Base-by-base conservation (phyloP, 1,140 invertebrate genomes). In the Mycetomoellerius zeteki region DNA sequence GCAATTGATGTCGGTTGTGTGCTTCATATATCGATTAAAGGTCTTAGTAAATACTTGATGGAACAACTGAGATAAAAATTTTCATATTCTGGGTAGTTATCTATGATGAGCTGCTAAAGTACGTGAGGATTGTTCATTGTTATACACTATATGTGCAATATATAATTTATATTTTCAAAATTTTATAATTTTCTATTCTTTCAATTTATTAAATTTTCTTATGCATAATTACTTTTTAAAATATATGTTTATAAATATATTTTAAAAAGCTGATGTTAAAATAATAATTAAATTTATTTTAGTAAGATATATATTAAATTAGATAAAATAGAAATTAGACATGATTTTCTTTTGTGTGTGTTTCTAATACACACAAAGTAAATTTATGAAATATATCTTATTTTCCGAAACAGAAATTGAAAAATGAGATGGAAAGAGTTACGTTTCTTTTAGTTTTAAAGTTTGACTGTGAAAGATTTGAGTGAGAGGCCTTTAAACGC, bases 21-120 rank as follows among this genome's bases (percentile, higher is more conserved):
- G 54, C 54, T 62, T 84, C 14, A 56, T 47, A 24, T 73, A 62
- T 84, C 52, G 78, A 47, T 81, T 71, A 56, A 81, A 81, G 64
- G n/a, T 71, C 64, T 81, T 30, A 14, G 0, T 50, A 47, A n/a
- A 64, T n/a, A 14, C 3, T 27, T 24, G 0, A 50, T 21, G 50
- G 19, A 10, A 21, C 4, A 60, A 24, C 16, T 54, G 16, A 69
- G n/a, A 80, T 54, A 52, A 2, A 52, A 19, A 52, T 64, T 33
- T 52, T 30, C 3, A 52, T 58, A 67, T 78, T 78, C 37, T 47
- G 0, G 47, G 37, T 30, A 33, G 10, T 10, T 43, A n/a, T 21
- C n/a, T 43, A n/a, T 30, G 24, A 77, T 24, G 16, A n/a, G 2
- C 56, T 30, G 56, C 56, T 77, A 12, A 56, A 76, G 3, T 7